phyloP scores from a whole-genome alignment of 1,140 invertebrate genomes.

The Sipha flava region DNA sequence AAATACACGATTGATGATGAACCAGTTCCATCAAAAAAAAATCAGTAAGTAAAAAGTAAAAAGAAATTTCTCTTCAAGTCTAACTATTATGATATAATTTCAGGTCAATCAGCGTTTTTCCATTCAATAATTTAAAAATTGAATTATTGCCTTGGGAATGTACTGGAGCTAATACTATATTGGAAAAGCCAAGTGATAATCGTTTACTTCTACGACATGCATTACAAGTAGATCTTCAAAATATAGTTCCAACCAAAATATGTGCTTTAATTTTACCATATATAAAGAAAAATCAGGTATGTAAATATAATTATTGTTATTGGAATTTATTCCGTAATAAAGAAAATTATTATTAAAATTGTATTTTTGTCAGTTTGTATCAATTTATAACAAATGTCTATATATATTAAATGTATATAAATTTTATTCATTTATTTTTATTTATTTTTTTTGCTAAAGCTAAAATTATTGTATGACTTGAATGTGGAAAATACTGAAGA shows the following conservation, averaged over 20 bases:
- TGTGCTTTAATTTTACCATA: constrained; percentile 18
- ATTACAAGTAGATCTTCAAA: constrained; percentile 16
- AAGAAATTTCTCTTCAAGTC: too few species aligned
- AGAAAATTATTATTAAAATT: too few species aligned
- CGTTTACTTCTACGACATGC: constrained; percentile 12
- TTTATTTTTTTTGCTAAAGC: not conserved
- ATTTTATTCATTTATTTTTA: not conserved
- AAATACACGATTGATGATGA: constrained; percentile 16
- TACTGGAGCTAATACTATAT: constrained; percentile 21
- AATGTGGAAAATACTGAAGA: constrained; percentile 12
- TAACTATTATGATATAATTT: not conserved
- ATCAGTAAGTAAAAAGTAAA: not conserved
- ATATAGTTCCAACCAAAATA: constrained; percentile 13
- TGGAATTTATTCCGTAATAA: too few species aligned
- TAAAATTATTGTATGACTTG: constrained; percentile 15
- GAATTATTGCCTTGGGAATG: constrained; percentile 23
- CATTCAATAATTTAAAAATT: constrained; percentile 8
- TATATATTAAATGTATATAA: not conserved
- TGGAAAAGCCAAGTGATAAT: constrained; percentile 7
- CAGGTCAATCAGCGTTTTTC: not conserved
- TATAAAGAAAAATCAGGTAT: constrained; percentile 20
- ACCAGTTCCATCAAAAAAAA: constrained; percentile 22
- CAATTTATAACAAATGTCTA: too few species aligned
- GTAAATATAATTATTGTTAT: not conserved
- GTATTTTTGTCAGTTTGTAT: too few species aligned